Conservation (phyloP, 2,113 vertebrate species). For the Daubentonia madagascariensis region DNA sequence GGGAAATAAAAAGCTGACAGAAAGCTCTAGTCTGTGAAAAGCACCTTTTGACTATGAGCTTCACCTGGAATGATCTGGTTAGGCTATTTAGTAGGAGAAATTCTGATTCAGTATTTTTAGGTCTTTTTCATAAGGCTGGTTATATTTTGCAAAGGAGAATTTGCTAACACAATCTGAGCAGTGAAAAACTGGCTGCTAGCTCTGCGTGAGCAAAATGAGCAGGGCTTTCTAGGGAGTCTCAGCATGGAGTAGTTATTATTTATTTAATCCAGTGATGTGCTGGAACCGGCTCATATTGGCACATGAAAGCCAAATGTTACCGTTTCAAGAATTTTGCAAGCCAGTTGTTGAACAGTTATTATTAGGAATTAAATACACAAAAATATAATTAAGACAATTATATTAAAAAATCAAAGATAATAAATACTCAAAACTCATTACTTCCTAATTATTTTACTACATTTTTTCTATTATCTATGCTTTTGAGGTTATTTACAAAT, state of each 20-base stretch:
- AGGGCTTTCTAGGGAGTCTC: not conserved
- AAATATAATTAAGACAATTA: not conserved
- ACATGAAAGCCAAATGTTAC: not conserved
- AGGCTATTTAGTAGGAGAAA: not conserved
- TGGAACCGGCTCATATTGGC: not conserved
- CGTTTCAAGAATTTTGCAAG: not conserved
- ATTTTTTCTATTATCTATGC: not conserved
- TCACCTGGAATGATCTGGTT: not conserved
- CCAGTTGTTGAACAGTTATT: not conserved
- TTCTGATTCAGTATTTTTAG: not conserved
- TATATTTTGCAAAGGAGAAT: not conserved
- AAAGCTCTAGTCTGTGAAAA: not conserved
- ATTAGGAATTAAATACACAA: not conserved
- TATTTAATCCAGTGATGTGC: not conserved
- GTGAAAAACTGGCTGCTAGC: not conserved
- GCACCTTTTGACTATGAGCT: not conserved
- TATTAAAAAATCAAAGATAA: not conserved
- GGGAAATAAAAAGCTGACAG: not conserved
- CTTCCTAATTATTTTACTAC: not conserved
- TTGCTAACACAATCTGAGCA: not conserved
- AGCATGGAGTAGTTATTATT: not conserved
- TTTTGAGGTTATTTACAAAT: not conserved
- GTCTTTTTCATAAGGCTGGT: not conserved
- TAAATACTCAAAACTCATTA: not conserved
- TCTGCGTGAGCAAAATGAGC: not conserved